Evolutionary conservation across 2,113 vertebrate species (phyloP).

Genomic region (Atherinomorus stipes): DNA sequence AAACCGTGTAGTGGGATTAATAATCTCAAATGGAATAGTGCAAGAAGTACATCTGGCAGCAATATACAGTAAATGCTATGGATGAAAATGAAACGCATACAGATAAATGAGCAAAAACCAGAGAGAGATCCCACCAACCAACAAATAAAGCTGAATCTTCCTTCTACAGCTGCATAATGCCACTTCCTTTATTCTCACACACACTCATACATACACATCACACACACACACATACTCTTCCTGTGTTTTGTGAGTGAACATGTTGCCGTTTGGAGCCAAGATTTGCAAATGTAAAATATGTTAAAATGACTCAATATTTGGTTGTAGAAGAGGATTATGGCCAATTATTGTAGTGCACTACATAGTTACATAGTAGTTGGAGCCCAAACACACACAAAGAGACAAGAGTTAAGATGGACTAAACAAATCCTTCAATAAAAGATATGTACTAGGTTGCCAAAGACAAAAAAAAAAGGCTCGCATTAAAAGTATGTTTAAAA

Average conservation of each 20-base stretch:
- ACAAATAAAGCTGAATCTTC: conserved; percentile 32
- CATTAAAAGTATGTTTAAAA: conserved; percentile 3
- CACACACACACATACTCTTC: conserved; percentile 16
- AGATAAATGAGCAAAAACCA: conserved; percentile 26
- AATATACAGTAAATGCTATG: conserved; percentile 68
- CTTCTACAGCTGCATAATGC: conserved; percentile 40
- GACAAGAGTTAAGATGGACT: neutral
- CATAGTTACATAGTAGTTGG: neutral
- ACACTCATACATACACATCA: conserved; percentile 1
- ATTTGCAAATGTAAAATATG: neutral
- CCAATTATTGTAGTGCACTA: conserved; percentile 21
- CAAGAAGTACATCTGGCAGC: conserved; percentile 66
- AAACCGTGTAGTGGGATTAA: conserved; percentile 64
- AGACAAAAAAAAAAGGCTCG: conserved; percentile 10
- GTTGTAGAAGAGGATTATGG: neutral
- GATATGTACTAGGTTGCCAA: conserved; percentile 9
- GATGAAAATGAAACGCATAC: conserved; percentile 45
- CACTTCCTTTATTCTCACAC: conserved; percentile 32
- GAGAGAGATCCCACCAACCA: conserved; percentile 33
- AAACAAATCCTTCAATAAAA: conserved; percentile 57
- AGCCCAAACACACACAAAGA: neutral
- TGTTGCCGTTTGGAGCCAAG: neutral
- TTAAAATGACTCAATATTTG: no score
- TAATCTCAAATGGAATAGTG: conserved; percentile 80
- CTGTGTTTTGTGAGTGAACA: neutral